Conservation (phyloP, 2,888 invertebrate species). For the Macrosiphum euphorbiae region DNA sequence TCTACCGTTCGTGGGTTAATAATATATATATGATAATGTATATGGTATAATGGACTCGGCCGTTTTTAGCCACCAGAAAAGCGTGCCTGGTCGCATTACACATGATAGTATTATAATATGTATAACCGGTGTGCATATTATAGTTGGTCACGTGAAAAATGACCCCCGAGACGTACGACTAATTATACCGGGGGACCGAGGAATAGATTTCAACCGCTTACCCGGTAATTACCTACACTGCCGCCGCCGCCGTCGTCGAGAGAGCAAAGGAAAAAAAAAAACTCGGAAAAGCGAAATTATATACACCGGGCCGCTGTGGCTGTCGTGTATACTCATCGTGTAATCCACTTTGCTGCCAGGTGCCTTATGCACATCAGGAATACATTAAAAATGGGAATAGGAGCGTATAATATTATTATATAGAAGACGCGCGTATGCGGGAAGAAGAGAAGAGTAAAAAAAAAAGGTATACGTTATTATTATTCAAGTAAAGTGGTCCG, state of each 20-base stretch:
- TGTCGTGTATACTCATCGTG: background rate
- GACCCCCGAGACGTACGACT: constrained; percentile 36
- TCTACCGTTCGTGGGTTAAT: background rate
- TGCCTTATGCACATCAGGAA: constrained; percentile 64
- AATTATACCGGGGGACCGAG: constrained; percentile 16
- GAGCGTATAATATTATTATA: background rate
- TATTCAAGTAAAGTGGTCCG: constrained; percentile 62
- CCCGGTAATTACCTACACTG: constrained; percentile 41
- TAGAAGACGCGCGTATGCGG: background rate
- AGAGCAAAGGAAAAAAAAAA: background rate
- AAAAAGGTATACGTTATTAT: constrained; percentile 53
- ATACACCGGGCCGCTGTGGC: constrained; percentile 6
- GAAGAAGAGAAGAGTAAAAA: background rate
- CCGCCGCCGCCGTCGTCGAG: background rate
- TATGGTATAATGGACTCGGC: background rate
- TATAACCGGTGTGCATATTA: background rate
- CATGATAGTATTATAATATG: background rate
- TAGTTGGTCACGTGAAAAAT: constrained; percentile 37
- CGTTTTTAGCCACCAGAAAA: constrained; percentile 38
- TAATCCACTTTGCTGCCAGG: constrained; percentile 56
- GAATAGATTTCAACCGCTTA: constrained; percentile 53
- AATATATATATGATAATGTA: background rate
- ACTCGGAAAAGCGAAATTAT: constrained; percentile 56
- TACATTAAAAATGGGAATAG: constrained; percentile 53
- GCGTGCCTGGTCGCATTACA: background rate